Percentiles rank a stretch among this genome's conserved stretches.
Conservation (phyloP, 2,888 invertebrate species). For the Drosophila mimetica region DNA sequence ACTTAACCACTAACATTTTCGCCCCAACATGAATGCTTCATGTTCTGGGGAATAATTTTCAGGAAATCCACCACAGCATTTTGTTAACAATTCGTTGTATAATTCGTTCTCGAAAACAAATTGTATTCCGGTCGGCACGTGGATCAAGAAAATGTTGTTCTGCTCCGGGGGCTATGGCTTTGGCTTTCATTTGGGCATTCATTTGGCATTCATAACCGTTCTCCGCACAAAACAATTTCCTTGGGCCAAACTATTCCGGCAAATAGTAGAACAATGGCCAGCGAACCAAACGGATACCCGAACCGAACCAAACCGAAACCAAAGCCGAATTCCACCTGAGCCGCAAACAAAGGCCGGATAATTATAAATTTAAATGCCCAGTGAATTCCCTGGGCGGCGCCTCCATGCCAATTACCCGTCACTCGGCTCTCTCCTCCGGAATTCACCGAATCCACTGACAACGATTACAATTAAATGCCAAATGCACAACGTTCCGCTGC, state of each 20-base stretch:
- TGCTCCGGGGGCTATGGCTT: conserved; percentile 1
- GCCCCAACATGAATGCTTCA: neutral
- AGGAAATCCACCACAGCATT: neutral
- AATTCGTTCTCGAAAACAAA: conserved; percentile 23
- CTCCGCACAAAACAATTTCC: conserved; percentile 15
- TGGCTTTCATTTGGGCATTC: conserved; percentile 1
- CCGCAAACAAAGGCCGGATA: conserved; percentile 30
- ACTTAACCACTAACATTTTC: conserved; percentile 5
- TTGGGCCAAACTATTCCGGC: conserved; percentile 22
- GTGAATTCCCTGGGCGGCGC: conserved; percentile 11
- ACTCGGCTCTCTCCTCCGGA: conserved; percentile 22
- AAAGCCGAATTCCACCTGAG: conserved; percentile 17
- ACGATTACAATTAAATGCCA: conserved; percentile 61
- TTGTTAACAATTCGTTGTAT: conserved; percentile 7
- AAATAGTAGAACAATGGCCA: conserved; percentile 13
- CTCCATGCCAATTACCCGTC: conserved; percentile 42
- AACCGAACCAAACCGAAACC: conserved; percentile 5
- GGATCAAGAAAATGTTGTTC: conserved; percentile 2
- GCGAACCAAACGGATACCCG: conserved; percentile 5
- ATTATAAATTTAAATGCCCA: conserved; percentile 34
- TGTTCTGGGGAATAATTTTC: neutral
- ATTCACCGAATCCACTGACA: conserved; percentile 48
- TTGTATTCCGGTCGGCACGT: conserved; percentile 15
- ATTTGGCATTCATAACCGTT: conserved; percentile 30
- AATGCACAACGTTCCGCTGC: conserved; percentile 45